Percentiles rank a stretch among this genome's conserved stretches.
These are phyloP conservation scores for human (Homo sapiens) DNA, from an alignment of 2,113 vertebrate species.

Conservation along the genomic window DNA sequence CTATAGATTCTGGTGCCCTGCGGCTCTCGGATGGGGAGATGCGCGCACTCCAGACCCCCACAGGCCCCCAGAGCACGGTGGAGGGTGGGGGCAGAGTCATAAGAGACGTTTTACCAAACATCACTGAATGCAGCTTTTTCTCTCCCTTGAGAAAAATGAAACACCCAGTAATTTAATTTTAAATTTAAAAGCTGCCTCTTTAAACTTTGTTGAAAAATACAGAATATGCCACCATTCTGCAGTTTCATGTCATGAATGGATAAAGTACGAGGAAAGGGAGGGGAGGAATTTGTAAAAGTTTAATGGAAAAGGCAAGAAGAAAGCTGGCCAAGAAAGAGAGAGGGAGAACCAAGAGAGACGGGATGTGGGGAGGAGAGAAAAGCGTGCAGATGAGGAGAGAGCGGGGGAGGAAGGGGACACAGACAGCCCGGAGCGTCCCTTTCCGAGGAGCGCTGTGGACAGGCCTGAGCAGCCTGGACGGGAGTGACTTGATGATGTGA, in stretches of 20 bases:
- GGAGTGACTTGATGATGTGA: too few species aligned
- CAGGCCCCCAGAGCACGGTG: neutral
- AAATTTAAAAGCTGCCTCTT: neutral
- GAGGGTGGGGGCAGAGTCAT: rapidly evolving
- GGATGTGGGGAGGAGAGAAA: neutral
- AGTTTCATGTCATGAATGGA: rapidly evolving
- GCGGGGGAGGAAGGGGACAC: neutral
- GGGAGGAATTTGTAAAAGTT: neutral
- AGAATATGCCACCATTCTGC: too few species aligned
- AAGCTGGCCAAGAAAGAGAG: neutral
- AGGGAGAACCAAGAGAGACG: neutral
- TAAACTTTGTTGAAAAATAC: neutral
- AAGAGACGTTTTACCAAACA: rapidly evolving
- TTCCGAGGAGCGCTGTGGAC: too few species aligned
- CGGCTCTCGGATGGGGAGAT: rapidly evolving
- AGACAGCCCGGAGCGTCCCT: too few species aligned
- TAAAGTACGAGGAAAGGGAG: neutral
- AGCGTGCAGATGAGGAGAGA: rapidly evolving
- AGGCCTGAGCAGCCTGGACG: too few species aligned
- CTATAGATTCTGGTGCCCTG: rapidly evolving
- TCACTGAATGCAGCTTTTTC: neutral
- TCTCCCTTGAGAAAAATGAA: neutral
- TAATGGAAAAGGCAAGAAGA: too few species aligned
- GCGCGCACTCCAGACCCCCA: rapidly evolving
- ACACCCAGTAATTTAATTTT: neutral